Conservation (phyloP, 2,797 vertebrate genomes). For the Oreonectes daqikongensis region DNA sequence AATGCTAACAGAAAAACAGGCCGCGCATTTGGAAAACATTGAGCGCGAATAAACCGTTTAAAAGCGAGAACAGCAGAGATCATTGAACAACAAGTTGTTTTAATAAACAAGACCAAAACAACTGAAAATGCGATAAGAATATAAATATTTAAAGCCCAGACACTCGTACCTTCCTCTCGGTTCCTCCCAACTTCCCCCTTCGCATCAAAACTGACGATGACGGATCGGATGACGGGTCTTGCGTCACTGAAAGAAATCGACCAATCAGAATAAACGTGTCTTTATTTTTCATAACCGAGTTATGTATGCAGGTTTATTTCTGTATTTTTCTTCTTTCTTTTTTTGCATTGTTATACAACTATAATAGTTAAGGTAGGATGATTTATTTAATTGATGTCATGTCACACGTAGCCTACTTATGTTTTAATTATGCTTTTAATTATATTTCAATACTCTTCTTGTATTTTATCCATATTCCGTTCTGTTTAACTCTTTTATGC, state of each 20-base stretch:
- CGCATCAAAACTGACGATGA: slow-evolving; percentile 71
- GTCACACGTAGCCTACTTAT: too few species aligned
- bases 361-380: too few species aligned
- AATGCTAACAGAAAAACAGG: slow-evolving; percentile 43
- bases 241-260: slow-evolving; percentile 54
- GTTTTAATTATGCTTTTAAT: too few species aligned
- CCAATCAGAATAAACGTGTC: slow-evolving; percentile 62
- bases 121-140: neutral
- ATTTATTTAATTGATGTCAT: too few species aligned
- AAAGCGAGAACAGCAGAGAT: neutral
- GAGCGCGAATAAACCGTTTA: neutral
- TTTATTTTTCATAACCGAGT: neutral
- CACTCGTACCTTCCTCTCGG: slow-evolving; percentile 60
- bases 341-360: neutral
- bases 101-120: too few species aligned
- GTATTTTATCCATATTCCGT: too few species aligned
- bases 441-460: too few species aligned
- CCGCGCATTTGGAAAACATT: slow-evolving; percentile 3
- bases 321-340: neutral
- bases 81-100: neutral
- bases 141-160: neutral
- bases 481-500: too few species aligned
- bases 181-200: slow-evolving; percentile 78
- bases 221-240: slow-evolving; percentile 72
- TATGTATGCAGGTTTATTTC: neutral